Conservation (phyloP, 2,888 invertebrate species). For the Tipula lateralis region DNA sequence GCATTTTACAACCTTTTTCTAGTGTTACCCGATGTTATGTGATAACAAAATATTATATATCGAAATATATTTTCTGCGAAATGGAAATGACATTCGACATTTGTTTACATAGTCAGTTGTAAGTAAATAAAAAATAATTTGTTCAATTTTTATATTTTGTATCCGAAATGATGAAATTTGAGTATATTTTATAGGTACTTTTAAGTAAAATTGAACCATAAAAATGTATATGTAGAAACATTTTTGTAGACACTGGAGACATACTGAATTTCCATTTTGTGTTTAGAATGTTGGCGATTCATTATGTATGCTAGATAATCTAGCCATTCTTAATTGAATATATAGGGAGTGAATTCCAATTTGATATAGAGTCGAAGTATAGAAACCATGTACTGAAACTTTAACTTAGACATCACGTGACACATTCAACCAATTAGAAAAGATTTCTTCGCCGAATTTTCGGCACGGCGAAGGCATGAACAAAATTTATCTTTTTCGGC, state of each 20-base stretch:
- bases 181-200: neutral
- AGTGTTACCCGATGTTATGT: neutral
- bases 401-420: too few relatives aligned
- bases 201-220: neutral
- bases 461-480: too few relatives aligned
- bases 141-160: neutral
- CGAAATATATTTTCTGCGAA: neutral
- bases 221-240: neutral
- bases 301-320: neutral
- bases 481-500: too few relatives aligned
- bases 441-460: too few relatives aligned
- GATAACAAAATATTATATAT: neutral
- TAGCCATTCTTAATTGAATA: too few relatives aligned
- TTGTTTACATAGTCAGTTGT: neutral
- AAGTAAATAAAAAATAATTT: neutral
- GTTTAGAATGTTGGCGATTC: neutral
- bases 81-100: neutral
- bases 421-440: too few relatives aligned
- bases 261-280: neutral
- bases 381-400: too few relatives aligned
- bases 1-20: neutral
- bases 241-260: neutral
- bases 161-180: neutral
- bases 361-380: too few relatives aligned
- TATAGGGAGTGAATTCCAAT: too few relatives aligned